These are phyloP conservation scores for Poecilia velifera DNA, from an alignment of 2,797 vertebrate genomes.

Conservation along the genomic window DNA sequence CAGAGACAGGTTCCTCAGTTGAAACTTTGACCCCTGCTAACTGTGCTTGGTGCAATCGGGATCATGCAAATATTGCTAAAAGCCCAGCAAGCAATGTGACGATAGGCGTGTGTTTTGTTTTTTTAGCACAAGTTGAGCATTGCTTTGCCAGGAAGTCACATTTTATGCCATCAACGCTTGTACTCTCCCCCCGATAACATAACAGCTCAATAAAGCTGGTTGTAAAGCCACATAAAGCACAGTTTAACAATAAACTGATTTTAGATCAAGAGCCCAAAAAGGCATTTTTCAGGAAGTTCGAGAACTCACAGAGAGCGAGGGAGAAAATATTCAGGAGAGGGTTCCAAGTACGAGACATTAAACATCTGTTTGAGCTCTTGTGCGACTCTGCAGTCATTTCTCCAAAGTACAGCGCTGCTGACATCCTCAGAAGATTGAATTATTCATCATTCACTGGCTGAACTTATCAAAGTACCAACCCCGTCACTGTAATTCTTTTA, in stretches of 20 bases:
- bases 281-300: conserved; percentile 35
- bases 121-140: conserved; percentile 65
- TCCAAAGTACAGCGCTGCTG: conserved; percentile 26
- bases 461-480: conserved; percentile 25
- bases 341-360: conserved; percentile 40
- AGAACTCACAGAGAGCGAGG: conserved; percentile 23
- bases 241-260: conserved; percentile 28
- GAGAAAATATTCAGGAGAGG: conserved; percentile 39
- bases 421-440: conserved; percentile 1
- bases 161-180: neutral
- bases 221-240: conserved; percentile 18
- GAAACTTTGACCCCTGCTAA: conserved; percentile 73
- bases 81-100: conserved; percentile 55
- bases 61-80: conserved; percentile 73
- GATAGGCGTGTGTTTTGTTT: conserved; percentile 56
- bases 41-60: conserved; percentile 62
- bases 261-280: conserved; percentile 20
- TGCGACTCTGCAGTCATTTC: conserved; percentile 36
- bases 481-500: conserved; percentile 18
- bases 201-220: conserved; percentile 8
- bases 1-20: conserved; percentile 56
- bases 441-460: conserved; percentile 15
- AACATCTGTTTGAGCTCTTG: conserved; percentile 62
- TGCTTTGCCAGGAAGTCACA: neutral
- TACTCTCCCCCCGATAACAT: neutral